A percentile compares a stretch with the other conserved stretches of the same genome.
Evolutionary conservation across 2,113 vertebrate species (phyloP).

Genomic region (zebrafish (Danio rerio)): GRCz12tu NC_133181.1:20260001-20260500

Average conservation of each 20-base stretch:
- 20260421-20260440: constrained; percentile 75
- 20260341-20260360: constrained; percentile 81
- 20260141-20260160: not conserved
- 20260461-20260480: constrained; percentile 31
- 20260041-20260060: too few species aligned
- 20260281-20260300: constrained; percentile 80
- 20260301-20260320: constrained; percentile 81
- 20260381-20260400: constrained; percentile 81
- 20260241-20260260: constrained; percentile 70
- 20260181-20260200: constrained; percentile 12
- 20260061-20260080: not conserved
- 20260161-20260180: not conserved
- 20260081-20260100: not conserved
- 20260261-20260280: constrained; percentile 81
- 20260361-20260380: constrained; percentile 81
- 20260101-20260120: not conserved
- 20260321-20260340: constrained; percentile 81
- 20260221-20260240: constrained; percentile 47
- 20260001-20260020: not conserved
- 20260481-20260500: too few species aligned
- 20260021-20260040: not conserved
- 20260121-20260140: constrained; percentile 5
- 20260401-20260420: constrained; percentile 82
- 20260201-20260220: not conserved
- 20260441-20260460: constrained; percentile 74